These are phyloP conservation scores for Epistrophella euchroma DNA, from an alignment of 2,888 invertebrate species.

Conservation along the genomic window DNA sequence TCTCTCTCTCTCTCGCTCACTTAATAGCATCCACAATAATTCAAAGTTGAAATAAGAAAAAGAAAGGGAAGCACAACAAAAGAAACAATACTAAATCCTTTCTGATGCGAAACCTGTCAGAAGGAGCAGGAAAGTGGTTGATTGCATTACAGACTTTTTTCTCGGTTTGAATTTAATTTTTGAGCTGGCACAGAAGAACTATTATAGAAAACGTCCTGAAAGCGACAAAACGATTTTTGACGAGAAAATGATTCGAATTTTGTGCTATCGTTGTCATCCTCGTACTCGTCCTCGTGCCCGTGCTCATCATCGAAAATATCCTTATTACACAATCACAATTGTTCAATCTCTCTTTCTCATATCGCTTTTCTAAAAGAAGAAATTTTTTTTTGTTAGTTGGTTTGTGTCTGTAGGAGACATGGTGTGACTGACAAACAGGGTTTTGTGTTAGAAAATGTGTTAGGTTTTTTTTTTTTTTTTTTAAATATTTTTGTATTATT, in stretches of 20 bases:
- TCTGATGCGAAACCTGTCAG: constrained; percentile 44
- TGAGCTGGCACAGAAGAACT: not conserved
- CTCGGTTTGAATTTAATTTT: constrained; percentile 42
- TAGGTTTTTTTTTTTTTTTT: constrained; percentile 24
- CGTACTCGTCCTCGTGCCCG: not conserved
- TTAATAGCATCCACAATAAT: constrained; percentile 2
- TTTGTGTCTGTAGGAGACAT: constrained; percentile 22
- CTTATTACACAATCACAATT: constrained; percentile 57
- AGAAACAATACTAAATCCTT: constrained; percentile 8
- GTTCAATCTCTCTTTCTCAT: constrained; percentile 43
- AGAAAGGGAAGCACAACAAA: not conserved
- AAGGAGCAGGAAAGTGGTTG: constrained; percentile 55
- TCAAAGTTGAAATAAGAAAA: constrained; percentile 53
- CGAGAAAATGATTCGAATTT: constrained; percentile 65
- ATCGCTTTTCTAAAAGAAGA: not conserved
- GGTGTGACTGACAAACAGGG: constrained; percentile 56
- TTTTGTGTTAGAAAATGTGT: constrained; percentile 59
- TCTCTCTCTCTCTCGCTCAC: constrained; percentile 32
- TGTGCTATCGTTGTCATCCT: constrained; percentile 6
- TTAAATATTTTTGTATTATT: constrained; percentile 14
- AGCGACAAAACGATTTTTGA: constrained; percentile 61
- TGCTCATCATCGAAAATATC: constrained; percentile 20
- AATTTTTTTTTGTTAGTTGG: not conserved
- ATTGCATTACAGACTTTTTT: constrained; percentile 55
- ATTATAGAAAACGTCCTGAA: constrained; percentile 28